phyloP scores from a whole-genome alignment of 2,888 invertebrate genomes.

The Orthosia cruda region DNA sequence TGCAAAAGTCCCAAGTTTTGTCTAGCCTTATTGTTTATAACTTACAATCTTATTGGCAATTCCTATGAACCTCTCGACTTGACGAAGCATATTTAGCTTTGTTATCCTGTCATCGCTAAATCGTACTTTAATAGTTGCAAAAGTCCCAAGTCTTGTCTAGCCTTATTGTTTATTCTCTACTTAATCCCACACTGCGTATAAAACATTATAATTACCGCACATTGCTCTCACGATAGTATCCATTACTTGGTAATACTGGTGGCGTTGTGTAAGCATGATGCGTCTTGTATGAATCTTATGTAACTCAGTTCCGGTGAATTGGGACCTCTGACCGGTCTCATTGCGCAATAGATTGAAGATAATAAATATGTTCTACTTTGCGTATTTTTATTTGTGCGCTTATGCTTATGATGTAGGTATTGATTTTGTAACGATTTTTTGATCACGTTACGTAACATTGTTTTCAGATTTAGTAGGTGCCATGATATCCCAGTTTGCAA shows the following conservation, averaged over 20 bases:
- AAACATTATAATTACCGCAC: slow-evolving; percentile 34
- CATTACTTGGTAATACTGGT: slow-evolving; percentile 39
- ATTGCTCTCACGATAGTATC: slow-evolving; percentile 48
- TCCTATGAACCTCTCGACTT: background rate
- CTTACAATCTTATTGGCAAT: too few relatives aligned
- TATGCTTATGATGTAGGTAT: slow-evolving; percentile 25
- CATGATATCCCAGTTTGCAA: background rate
- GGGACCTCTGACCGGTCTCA: slow-evolving; percentile 51
- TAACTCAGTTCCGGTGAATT: slow-evolving; percentile 53
- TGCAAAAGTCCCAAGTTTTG: too few relatives aligned
- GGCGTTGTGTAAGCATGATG: slow-evolving; percentile 48
- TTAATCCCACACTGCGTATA: slow-evolving; percentile 13
- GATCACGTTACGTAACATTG: slow-evolving; percentile 33
- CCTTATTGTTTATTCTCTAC: background rate
- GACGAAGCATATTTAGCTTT: background rate
- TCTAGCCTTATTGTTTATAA: too few relatives aligned
- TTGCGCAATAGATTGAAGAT: slow-evolving; percentile 55
- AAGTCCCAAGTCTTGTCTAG: background rate
- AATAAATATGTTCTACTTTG: slow-evolving; percentile 54
- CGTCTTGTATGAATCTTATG: slow-evolving; percentile 46
- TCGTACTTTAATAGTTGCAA: background rate
- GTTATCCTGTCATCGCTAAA: background rate
- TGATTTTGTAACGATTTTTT: slow-evolving; percentile 35
- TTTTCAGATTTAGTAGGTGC: slow-evolving; percentile 8
- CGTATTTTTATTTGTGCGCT: slow-evolving; percentile 15